Conservation (phyloP, 2,888 invertebrate species). For the Torymus auratus region DNA sequence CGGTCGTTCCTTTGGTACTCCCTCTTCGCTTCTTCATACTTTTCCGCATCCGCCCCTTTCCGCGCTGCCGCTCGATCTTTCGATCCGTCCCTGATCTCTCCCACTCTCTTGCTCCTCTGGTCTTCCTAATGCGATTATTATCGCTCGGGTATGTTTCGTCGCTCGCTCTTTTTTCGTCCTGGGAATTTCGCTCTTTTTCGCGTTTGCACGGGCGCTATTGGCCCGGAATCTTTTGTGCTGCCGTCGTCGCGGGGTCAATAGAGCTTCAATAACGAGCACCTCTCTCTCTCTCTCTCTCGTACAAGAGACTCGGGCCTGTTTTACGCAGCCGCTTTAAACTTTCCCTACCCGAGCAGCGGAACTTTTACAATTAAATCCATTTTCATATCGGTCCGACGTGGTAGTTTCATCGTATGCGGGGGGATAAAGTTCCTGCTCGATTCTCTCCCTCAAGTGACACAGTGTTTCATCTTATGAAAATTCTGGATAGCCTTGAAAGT, state of each 20-base stretch:
- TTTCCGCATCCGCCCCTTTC: constrained; percentile 14
- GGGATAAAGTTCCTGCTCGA: constrained; percentile 7
- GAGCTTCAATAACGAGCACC: no score
- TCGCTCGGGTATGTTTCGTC: constrained; percentile 8
- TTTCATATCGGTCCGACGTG: constrained; percentile 32
- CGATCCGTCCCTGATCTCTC: constrained; percentile 9
- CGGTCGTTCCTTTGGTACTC: constrained; percentile 53
- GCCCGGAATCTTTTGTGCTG: no score
- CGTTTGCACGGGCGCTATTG: no score
- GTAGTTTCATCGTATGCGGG: constrained; percentile 14
- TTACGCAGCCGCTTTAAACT: background rate
- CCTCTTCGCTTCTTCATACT: constrained; percentile 13
- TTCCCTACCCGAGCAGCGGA: background rate
- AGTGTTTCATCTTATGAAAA: constrained; percentile 38
- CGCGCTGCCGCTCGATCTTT: constrained; percentile 35
- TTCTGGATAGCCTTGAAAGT: constrained; percentile 4
- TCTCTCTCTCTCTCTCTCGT: no score
- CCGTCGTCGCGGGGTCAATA: no score
- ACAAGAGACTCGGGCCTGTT: no score
- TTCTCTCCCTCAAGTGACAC: constrained; percentile 21
- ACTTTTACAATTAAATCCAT: constrained; percentile 36
- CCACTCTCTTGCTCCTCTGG: no score
- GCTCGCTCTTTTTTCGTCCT: background rate
- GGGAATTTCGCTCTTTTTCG: no score
- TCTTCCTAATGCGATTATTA: constrained; percentile 43